Conservation (phyloP, 2,888 invertebrate species). For the Archaeoteleia sp. region DNA sequence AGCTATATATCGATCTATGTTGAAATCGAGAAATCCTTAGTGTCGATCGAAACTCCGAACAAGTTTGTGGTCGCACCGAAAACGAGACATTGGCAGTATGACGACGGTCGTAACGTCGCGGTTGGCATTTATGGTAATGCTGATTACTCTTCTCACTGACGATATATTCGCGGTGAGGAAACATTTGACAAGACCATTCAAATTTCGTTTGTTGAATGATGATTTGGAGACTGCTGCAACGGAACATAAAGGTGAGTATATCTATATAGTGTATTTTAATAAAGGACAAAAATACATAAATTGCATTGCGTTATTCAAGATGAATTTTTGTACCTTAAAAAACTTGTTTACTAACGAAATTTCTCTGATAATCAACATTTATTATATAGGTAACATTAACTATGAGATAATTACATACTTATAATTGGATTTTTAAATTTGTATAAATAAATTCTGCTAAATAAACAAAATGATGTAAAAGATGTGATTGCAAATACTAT, state of each 20-base stretch:
- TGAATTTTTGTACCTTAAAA: too few relatives aligned
- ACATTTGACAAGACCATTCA: constrained; percentile 53
- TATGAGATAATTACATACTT: too few relatives aligned
- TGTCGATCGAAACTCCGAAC: constrained; percentile 2
- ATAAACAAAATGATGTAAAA: too few relatives aligned
- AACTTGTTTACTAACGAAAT: too few relatives aligned
- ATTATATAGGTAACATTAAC: too few relatives aligned
- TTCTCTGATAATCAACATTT: too few relatives aligned
- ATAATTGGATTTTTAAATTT: too few relatives aligned
- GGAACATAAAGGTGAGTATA: constrained; percentile 46
- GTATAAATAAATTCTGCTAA: too few relatives aligned
- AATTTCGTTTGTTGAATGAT: constrained; percentile 57
- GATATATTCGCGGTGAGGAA: constrained; percentile 48
- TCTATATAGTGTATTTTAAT: too few relatives aligned
- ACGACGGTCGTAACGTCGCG: constrained; percentile 15
- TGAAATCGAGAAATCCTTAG: constrained; percentile 1
- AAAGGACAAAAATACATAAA: too few relatives aligned
- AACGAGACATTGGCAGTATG: constrained; percentile 9
- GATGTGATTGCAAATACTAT: too few relatives aligned
- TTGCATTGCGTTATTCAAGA: too few relatives aligned
- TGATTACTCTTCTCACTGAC: constrained; percentile 31
- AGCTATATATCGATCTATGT: constrained; percentile 19
- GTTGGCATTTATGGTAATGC: constrained; percentile 34
- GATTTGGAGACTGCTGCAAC: constrained; percentile 63
- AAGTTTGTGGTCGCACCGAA: not conserved